Evolutionary conservation across 2,888 invertebrate species (phyloP), one percentile per base, ranked within the genome.

Genomic region (Agapostemon virescens): DNA sequence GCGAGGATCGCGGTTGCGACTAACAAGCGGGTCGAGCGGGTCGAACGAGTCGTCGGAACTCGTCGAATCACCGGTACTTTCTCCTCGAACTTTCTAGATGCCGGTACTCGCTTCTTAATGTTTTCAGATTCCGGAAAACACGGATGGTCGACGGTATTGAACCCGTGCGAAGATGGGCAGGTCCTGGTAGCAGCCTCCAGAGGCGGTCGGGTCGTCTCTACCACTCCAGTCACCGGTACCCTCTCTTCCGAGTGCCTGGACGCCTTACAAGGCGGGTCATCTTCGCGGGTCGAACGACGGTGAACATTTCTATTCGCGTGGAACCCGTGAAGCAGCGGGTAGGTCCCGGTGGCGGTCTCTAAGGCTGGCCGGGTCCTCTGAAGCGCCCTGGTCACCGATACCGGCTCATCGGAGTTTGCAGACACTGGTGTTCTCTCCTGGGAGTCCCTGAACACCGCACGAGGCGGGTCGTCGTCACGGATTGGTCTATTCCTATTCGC

Each of bases 1-100:
- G 67, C 71, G 33, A 55, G 72, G 55, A 80, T 63, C 63, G 61
- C 63, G 23, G 45, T 63, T 45, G 63, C 36, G 11, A 23, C 61
- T 45, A 63, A 61, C 0, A 33, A 45, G 13, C 45, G 33, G 45
- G 23, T 42, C 33, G 42, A 26, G 0, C 36, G 40, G 45, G 26
- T 55, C 33, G 42, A 26, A 0, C 36, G 40, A 36, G 26, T 55
- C 7, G 17, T 17, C 2, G 55, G 15, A 17, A 49, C n/a, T 49
- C 49, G n/a, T 11, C 49, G 49, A 49, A n/a, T n/a, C 49, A n/a
- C 49, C 49, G 49, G 49, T 49, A 49, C 49, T 49, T n/a, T 11
- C 15, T 15, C 2, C 40, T 40, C 11, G 15, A 1, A 40, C 15
- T 40, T 15, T 40, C 40, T 40, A 15, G 40, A 15, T 15, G 15